phyloP scores from a whole-genome alignment of 2,113 vertebrate species.

The Chlorodrepanis virens region DNA sequence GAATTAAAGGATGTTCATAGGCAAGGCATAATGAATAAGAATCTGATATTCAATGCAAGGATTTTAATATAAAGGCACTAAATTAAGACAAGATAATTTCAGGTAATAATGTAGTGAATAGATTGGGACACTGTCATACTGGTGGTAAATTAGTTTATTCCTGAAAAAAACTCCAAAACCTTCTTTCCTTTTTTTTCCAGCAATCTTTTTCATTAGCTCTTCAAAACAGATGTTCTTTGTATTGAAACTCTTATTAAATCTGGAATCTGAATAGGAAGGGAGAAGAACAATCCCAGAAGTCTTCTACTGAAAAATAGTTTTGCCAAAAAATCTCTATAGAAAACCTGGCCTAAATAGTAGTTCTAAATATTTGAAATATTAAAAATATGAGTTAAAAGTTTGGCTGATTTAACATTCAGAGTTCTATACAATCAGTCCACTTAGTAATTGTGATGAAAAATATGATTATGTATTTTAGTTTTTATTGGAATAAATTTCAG shows the following conservation, averaged over 20 bases:
- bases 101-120: neutral
- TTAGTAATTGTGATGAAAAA: constrained; percentile 56
- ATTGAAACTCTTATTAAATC: neutral
- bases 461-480: constrained; percentile 24
- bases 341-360: neutral
- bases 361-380: constrained; percentile 6
- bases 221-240: neutral
- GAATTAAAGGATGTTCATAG: neutral
- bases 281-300: neutral
- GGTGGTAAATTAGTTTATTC: neutral
- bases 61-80: neutral
- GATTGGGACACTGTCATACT: neutral
- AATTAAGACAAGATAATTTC: neutral
- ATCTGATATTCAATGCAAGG: neutral
- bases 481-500: constrained; percentile 32
- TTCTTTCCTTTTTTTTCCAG: too few relatives aligned
- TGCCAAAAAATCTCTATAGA: neutral
- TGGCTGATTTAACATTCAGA: constrained; percentile 23
- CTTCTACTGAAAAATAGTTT: neutral
- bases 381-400: neutral
- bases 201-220: neutral
- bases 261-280: neutral
- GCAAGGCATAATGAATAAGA: neutral
- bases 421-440: constrained; percentile 7
- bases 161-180: rapidly evolving